These are phyloP conservation scores for Caenorhabditis afra DNA, from an alignment of 2,888 invertebrate species.

Conservation along the genomic window DNA sequence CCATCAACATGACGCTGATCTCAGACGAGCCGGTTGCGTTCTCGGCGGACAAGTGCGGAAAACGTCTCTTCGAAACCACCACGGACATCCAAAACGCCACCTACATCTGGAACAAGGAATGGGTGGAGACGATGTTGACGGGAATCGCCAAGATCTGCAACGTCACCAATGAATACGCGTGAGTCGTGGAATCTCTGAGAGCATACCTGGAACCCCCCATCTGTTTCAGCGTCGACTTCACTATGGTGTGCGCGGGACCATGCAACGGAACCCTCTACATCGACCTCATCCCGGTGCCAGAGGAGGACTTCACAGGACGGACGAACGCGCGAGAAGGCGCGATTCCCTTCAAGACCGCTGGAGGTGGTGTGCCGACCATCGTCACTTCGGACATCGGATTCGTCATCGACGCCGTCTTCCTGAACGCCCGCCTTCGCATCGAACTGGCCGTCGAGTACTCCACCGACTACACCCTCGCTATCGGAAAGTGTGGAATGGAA, in stretches of 20 bases:
- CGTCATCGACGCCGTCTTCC: conserved; percentile 14
- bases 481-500: conserved; percentile 30
- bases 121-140: not conserved
- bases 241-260: conserved; percentile 9
- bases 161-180: conserved; percentile 18
- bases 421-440: conserved; percentile 7
- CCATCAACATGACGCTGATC: conserved; percentile 14
- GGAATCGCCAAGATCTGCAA: conserved; percentile 13
- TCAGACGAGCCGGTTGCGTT: conserved; percentile 5
- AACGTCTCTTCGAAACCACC: conserved; percentile 16
- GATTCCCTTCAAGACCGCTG: not conserved
- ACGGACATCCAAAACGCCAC: conserved; percentile 9
- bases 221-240: conserved; percentile 24
- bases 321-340: not conserved
- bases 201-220: too few species aligned
- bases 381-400: not conserved
- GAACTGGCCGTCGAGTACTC: conserved; percentile 20
- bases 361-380: not conserved
- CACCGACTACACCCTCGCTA: not conserved
- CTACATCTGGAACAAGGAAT: conserved; percentile 2
- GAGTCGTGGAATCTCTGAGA: too few species aligned
- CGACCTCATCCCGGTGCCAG: not conserved
- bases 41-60: conserved; percentile 32
- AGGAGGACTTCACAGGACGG: not conserved
- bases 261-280: conserved; percentile 27